These are phyloP conservation scores for Gryon sp. DNA, from an alignment of 1,140 invertebrate genomes.

Conservation along the genomic window DNA sequence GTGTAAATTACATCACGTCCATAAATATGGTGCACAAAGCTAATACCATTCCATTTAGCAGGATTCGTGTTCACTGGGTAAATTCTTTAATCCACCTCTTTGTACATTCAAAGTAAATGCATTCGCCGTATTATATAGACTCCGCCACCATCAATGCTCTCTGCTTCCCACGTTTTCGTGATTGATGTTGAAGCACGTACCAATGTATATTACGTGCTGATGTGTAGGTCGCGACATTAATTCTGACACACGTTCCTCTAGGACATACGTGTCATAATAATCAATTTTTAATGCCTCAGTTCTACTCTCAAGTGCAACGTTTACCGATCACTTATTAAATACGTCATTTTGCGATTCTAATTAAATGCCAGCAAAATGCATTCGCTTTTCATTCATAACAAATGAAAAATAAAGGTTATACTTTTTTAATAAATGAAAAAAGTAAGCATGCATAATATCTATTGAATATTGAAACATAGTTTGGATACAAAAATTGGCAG, in stretches of 20 bases:
- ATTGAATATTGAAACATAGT: no score
- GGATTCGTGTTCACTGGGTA: slow-evolving; percentile 49
- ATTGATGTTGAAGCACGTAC: slow-evolving; percentile 60
- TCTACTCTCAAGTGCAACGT: slow-evolving; percentile 12
- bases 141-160: slow-evolving; percentile 46
- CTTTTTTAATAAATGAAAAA: no score
- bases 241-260: slow-evolving; percentile 55
- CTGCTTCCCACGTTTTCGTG: slow-evolving; percentile 59
- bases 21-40: slow-evolving; percentile 56
- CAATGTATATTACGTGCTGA: slow-evolving; percentile 58
- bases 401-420: no score
- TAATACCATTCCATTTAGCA: slow-evolving; percentile 61
- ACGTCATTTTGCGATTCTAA: slow-evolving; percentile 28
- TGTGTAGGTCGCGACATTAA: slow-evolving; percentile 57
- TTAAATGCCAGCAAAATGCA: no score
- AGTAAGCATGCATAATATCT: no score
- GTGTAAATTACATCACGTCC: slow-evolving; percentile 53
- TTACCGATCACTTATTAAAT: slow-evolving; percentile 35
- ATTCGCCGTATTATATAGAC: slow-evolving; percentile 57
- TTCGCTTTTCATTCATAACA: no score
- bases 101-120: slow-evolving; percentile 61
- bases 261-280: slow-evolving; percentile 39
- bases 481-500: no score
- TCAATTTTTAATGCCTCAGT: slow-evolving; percentile 43
- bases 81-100: slow-evolving; percentile 64